These are phyloP conservation scores for Spinus olivaceus DNA, from an alignment of 2,797 vertebrate genomes.

Conservation along the genomic window DNA sequence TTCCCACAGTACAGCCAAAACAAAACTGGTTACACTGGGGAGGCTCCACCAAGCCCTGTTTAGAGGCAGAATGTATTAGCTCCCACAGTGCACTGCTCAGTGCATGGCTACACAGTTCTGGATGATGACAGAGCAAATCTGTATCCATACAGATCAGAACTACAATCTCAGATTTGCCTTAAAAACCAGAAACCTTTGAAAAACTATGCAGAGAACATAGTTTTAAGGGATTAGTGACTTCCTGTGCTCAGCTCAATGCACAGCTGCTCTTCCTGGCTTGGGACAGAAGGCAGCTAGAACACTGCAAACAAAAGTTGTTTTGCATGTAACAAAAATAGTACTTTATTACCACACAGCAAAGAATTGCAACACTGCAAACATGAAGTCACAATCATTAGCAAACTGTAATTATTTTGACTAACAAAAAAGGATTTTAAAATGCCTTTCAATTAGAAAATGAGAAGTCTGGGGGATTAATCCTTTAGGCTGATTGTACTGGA, in stretches of 20 bases:
- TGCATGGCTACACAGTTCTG: neutral
- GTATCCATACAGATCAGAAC: neutral
- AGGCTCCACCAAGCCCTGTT: neutral
- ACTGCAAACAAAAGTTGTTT: neutral
- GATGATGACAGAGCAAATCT: neutral
- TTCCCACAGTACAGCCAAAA: neutral
- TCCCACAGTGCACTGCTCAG: neutral
- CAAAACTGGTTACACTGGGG: neutral
- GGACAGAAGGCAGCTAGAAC: neutral
- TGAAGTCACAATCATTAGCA: neutral
- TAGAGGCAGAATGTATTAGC: neutral
- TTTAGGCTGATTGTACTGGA: neutral
- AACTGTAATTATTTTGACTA: neutral
- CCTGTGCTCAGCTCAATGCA: neutral
- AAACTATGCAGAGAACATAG: neutral
- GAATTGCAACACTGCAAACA: neutral
- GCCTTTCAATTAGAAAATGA: neutral
- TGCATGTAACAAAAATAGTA: neutral
- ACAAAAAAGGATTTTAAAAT: neutral
- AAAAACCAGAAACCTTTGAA: neutral
- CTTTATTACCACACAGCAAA: neutral
- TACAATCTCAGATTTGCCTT: neutral
- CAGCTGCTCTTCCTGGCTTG: neutral
- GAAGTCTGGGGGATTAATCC: neutral
- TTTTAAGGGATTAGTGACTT: neutral